Conservation (phyloP, 2,797 vertebrate species). For the Intellagama lesueurii region DNA sequence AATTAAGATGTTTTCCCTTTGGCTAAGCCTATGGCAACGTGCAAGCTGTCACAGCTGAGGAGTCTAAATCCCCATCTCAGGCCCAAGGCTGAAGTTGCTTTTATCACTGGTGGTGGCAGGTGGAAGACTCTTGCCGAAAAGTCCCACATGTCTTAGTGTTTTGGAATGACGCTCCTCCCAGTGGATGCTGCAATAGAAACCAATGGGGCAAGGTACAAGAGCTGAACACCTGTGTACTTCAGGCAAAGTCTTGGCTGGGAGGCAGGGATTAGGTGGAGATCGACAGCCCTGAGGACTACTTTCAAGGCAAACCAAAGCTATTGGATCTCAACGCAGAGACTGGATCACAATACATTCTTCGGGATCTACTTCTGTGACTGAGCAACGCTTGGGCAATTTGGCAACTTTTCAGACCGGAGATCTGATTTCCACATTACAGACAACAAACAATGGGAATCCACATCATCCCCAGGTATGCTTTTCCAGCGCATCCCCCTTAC, state of each 20-base stretch:
- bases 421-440: background rate
- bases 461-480: conserved; percentile 16
- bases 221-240: background rate
- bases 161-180: fast-evolving
- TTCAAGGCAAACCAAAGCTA: background rate
- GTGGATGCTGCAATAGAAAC: background rate
- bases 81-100: background rate
- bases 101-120: fast-evolving
- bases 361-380: background rate
- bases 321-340: background rate
- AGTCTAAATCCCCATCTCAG: conserved; percentile 35
- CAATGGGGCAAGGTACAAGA: background rate
- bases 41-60: conserved; percentile 44
- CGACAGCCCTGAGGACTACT: background rate
- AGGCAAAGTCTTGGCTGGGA: conserved; percentile 2
- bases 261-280: background rate
- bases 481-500: background rate
- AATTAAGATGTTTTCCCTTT: conserved; percentile 41
- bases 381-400: background rate
- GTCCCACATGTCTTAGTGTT: fast-evolving
- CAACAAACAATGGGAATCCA: background rate
- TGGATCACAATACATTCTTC: background rate
- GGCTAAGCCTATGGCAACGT: conserved; percentile 45
- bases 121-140: background rate
- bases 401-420: background rate